Conservation (phyloP, 2,113 vertebrate species). For the Montifringilla adamsi region DNA sequence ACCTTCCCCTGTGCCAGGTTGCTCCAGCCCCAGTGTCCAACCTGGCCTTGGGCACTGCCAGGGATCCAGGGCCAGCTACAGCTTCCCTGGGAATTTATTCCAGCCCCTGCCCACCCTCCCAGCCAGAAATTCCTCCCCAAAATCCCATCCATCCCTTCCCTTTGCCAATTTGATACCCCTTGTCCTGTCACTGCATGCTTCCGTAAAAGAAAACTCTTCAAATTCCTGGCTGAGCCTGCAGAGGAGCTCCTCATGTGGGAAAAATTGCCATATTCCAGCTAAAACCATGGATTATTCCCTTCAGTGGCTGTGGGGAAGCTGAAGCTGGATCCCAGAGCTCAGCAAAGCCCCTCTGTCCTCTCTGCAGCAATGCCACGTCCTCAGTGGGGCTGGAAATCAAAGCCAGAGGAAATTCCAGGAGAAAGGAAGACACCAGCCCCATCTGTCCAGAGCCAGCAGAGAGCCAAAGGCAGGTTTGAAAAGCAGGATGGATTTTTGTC, state of each 20-base stretch:
- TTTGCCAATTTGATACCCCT: neutral
- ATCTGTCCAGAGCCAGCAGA: neutral
- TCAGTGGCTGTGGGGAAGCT: neutral
- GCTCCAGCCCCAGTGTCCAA: neutral
- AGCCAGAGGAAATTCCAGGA: neutral
- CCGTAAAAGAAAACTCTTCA: neutral
- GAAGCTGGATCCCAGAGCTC: neutral
- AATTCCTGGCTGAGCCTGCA: neutral
- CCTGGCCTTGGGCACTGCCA: neutral
- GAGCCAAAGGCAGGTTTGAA: neutral
- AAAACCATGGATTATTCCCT: neutral
- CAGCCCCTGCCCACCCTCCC: accelerated
- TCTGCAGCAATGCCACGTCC: neutral
- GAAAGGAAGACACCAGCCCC: neutral
- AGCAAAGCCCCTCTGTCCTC: neutral
- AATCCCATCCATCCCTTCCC: accelerated
- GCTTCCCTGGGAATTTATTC: accelerated
- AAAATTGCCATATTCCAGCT: neutral
- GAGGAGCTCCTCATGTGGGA: neutral
- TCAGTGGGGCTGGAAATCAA: neutral
- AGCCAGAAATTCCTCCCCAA: neutral
- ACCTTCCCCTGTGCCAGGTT: neutral
- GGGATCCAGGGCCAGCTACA: neutral
- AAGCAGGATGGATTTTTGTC: neutral
- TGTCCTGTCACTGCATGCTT: neutral